Conservation (phyloP, 2,888 invertebrate genomes). For the Aporophyla nigra region DNA sequence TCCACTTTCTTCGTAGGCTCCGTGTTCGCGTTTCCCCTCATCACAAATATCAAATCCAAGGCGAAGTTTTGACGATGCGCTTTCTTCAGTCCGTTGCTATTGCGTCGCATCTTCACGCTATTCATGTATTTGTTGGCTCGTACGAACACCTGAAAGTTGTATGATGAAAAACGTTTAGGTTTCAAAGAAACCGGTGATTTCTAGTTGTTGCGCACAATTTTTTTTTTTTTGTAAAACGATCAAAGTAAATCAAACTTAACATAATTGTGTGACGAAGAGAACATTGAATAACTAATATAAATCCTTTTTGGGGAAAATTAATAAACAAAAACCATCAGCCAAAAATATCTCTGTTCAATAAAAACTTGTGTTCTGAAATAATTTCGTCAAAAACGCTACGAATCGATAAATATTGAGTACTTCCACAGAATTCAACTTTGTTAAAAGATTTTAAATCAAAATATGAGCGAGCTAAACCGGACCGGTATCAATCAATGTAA, state of each 20-base stretch:
- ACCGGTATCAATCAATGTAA: conserved; percentile 34
- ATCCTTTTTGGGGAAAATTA: neutral
- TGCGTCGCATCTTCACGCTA: neutral
- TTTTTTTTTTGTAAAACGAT: neutral
- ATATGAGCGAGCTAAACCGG: conserved; percentile 17
- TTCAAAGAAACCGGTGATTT: neutral
- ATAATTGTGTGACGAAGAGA: neutral
- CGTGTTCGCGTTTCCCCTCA: neutral
- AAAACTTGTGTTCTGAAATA: neutral
- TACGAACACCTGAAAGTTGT: conserved; percentile 68
- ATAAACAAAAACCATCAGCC: too few relatives aligned
- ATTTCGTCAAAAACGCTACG: neutral
- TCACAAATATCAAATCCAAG: neutral
- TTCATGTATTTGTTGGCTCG: conserved; percentile 59
- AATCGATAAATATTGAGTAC: neutral
- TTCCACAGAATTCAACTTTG: conserved; percentile 3
- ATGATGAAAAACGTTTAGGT: neutral
- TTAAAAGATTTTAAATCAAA: conserved; percentile 14
- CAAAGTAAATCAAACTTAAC: neutral
- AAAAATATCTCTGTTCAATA: neutral
- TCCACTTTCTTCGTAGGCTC: neutral
- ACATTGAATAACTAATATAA: neutral
- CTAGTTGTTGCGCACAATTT: too few relatives aligned
- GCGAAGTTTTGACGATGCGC: neutral
- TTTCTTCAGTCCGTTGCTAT: neutral